Evolutionary conservation across 2,888 invertebrate species (phyloP).

Genomic region (Encarsia formosa): DNA sequence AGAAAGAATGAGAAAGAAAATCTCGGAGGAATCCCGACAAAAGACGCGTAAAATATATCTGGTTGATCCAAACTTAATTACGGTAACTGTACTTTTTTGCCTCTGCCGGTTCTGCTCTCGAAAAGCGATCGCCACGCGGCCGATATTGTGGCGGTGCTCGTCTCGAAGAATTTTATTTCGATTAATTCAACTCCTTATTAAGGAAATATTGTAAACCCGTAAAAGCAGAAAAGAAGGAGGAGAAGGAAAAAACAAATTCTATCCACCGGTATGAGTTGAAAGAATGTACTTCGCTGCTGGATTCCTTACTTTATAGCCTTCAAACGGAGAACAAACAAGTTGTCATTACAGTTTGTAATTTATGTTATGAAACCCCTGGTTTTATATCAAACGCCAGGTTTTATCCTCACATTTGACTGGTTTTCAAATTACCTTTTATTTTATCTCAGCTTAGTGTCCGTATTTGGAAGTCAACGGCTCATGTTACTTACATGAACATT

Average conservation of each 20-base stretch:
- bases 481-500: no score
- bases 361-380: no score
- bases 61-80: constrained; percentile 18
- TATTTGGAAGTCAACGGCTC: no score
- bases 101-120: background rate
- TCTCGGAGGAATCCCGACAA: constrained; percentile 15
- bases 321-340: constrained; percentile 20
- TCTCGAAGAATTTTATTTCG: constrained; percentile 22
- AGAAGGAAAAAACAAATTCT: no score
- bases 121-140: background rate
- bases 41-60: constrained; percentile 16
- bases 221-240: no score
- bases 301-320: constrained; percentile 19
- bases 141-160: no score
- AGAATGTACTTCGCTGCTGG: constrained; percentile 6
- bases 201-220: constrained; percentile 18
- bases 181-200: constrained; percentile 19
- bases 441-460: no score
- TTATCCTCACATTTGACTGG: no score
- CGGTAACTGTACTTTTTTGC: constrained; percentile 19
- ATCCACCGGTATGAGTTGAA: constrained; percentile 2
- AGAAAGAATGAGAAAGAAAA: constrained; percentile 23
- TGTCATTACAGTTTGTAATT: constrained; percentile 15
- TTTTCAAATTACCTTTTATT: no score
- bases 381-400: no score